Percentiles rank a stretch among this genome's conserved stretches.
phyloP scores from a whole-genome alignment of 2,797 vertebrate genomes.

The Lagodon rhomboides region DNA sequence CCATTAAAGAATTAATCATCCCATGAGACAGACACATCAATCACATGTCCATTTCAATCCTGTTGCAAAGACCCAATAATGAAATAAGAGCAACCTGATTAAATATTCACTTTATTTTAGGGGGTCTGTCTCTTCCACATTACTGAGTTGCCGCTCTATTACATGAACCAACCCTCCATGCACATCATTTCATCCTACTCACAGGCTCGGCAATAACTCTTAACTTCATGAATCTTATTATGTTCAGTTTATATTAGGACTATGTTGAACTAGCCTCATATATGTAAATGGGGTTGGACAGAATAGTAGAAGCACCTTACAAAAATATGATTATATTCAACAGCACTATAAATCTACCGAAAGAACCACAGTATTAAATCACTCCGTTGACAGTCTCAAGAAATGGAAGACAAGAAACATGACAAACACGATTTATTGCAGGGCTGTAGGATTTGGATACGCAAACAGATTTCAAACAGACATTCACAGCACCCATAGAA shows the following conservation, averaged over 20 bases:
- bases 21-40: conserved; percentile 2
- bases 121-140: background rate
- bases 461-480: too few relatives aligned
- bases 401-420: too few relatives aligned
- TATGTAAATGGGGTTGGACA: background rate
- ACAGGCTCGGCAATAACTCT: conserved; percentile 1
- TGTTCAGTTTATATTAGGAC: background rate
- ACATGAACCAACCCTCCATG: background rate
- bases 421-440: too few relatives aligned
- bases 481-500: too few relatives aligned
- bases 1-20: background rate
- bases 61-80: background rate
- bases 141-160: too few relatives aligned
- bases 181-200: background rate
- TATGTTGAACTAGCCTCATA: background rate
- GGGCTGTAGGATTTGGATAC: background rate
- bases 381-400: background rate
- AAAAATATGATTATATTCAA: background rate
- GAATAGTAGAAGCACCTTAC: background rate
- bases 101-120: conserved; percentile 2
- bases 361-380: background rate
- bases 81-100: background rate
- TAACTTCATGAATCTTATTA: background rate
- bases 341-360: background rate
- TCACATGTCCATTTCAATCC: background rate